Evolutionary conservation across 1,140 invertebrate species (phyloP), one percentile per base, ranked within the genome.

Genomic region (Drosophila persimilis): DNA sequence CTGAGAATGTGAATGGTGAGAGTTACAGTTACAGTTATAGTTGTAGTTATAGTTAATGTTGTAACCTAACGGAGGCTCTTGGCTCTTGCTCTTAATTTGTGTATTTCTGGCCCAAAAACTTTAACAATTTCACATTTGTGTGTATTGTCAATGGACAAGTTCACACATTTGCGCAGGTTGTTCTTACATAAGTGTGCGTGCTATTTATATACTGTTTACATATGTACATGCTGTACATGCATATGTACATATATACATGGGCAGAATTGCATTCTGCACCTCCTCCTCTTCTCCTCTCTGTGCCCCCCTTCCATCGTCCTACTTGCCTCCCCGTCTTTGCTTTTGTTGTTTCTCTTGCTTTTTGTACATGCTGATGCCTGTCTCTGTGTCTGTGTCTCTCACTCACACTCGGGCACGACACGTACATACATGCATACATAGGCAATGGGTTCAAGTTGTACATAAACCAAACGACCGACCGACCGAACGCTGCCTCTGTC

Each of bases 391-490:
- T 67, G 46, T 61, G 47, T 39, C 13, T 50, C 56, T 62, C 60
- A 83, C 77, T 66, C 80, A 76, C 50, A 80, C 80, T 59, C 62
- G 29, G 57, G 31, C 43, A 35, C 60, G 52, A 51, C 46, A 54
- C 57, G 55, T 55, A 70, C 65, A 51, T 45, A 61, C 73, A 61
- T 39, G 46, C 61, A 77, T n/a, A 41, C 61, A 64, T 57, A 67
- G 79, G 60, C 80, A 83, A 65, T 83, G 67, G 77, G 81, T 80
- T 86, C 81, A 85, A 84, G 63, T 85, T 81, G 80, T 85, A 85
- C 44, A 85, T 85, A 80, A 72, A 55, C 67, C 56, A 72, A 72
- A 63, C 71, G 70, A 63, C 69, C 63, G 61, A 26, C 24, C 24
- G 24, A 69, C 64, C 66, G 8, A 43, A 39, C 9, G 35, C 35